Evolutionary conservation across 2,888 invertebrate genomes (phyloP), one percentile per base, ranked within the genome.

Genomic region (Eretmocerus hayati): DNA sequence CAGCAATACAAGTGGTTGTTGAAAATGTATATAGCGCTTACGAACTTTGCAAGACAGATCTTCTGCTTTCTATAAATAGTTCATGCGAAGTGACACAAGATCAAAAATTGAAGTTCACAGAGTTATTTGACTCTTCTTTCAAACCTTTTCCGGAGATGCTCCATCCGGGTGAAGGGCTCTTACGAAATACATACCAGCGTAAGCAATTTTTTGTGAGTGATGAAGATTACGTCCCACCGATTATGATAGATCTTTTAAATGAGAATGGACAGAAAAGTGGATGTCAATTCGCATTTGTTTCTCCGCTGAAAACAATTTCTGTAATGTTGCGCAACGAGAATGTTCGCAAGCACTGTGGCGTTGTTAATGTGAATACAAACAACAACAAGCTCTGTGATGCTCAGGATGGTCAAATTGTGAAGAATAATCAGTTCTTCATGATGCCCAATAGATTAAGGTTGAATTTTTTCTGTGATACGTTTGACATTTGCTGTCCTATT

Each of bases 381-480:
- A 16, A 5, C 9, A 15, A n/a, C 18, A 9, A n/a, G 9, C 19
- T 35, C 5, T 35, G 15, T 35, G 35, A 35, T 35, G 19, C 18
- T 18, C 3, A 35, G 4, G 35, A 35, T 16, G 35, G 35, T 16
- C 9, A 16, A 11, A 16, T 35, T 4, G 9, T 15, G 9, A 35
- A 35, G 5, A 15, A 35, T 15, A 35, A 35, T 16, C 3, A 35
- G 19, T 35, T 35, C 9, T 16, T 35, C 16, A 16, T 18, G 18
- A 2, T 9, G 9, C 15, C 9, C 15, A 35, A 6, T 15, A 5
- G 35, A 5, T 16, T 50, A 13, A 50, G 41, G 48, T 41, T 55
- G 15, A 55, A 62, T 31, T 42, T 63, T 13, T 63, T 55, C 51
- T 60, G 62, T 49, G 61, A 63, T 54, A 56, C 57, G n/a, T 60